Evolutionary conservation across 2,113 vertebrate species (phyloP).

Genomic region (Glaucomys volans): DNA sequence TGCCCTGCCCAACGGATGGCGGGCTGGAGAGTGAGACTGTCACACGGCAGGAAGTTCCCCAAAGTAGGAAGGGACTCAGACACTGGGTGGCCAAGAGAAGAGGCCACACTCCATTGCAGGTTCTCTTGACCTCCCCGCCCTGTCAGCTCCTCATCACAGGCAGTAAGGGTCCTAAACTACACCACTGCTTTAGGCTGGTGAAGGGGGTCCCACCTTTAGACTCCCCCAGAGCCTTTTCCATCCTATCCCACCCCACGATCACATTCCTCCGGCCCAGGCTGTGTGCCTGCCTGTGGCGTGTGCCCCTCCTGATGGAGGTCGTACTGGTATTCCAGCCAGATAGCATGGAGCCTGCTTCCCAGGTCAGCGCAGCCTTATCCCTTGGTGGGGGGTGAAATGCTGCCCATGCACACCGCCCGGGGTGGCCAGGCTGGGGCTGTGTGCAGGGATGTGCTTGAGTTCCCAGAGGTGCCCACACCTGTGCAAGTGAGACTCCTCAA

Average conservation of each 20-base stretch:
- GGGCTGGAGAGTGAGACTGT: not conserved
- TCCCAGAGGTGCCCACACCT: too few relatives aligned
- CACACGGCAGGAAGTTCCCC: not conserved
- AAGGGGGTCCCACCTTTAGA: not conserved
- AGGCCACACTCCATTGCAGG: not conserved
- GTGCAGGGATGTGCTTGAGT: too few relatives aligned
- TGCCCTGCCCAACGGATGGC: not conserved
- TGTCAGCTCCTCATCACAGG: not conserved
- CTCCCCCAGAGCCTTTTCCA: not conserved
- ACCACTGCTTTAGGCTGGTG: not conserved
- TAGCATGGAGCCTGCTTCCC: too few relatives aligned
- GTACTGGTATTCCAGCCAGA: fast-evolving
- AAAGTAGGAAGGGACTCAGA: fast-evolving
- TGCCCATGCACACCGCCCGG: not conserved
- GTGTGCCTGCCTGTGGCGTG: not conserved
- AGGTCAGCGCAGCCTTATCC: not conserved
- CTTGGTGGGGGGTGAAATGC: not conserved
- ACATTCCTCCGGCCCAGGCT: fast-evolving
- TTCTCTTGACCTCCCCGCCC: too few relatives aligned
- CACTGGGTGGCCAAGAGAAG: not conserved
- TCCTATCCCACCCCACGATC: too few relatives aligned
- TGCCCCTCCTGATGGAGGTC: not conserved
- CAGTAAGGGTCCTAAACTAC: not conserved
- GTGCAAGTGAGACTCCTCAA: too few relatives aligned
- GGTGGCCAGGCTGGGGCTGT: not conserved